Base-by-base conservation (phyloP, 2,113 vertebrate genomes). In the Anolis sagrei region DNA sequence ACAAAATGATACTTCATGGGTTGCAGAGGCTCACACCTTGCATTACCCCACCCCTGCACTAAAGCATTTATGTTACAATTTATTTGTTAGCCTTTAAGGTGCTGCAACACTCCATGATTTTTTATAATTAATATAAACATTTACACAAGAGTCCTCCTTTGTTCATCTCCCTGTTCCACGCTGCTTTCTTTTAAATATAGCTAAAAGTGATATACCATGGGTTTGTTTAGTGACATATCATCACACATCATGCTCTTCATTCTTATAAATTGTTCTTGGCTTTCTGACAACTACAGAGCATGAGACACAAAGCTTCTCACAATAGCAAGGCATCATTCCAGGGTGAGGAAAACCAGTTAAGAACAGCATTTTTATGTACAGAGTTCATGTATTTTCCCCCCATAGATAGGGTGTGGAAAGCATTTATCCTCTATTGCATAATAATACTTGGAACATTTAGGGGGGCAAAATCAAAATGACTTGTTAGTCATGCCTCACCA, bases 311-410 rank as follows among this genome's bases (percentile, higher is more conserved):
- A 36, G 18, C 49, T 62, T 72, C 34, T 76, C 69, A 73, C 78
- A 73, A 79, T 73, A 27, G 54, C 68, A 73, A 48, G 68, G 68
- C 68, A 49, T n/a, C 54, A 10, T 70, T 85, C 49, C 75, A 84
- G 74, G 49, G 13, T 76, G 14, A 23, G 27, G 64, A 64, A 69
- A 51, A n/a, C 44, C 62, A 84, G 19, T 69, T 51, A 68, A 68
- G 83, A 82, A 82, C 1, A 69, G 74, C 64, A 58, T 51, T 44
- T 8, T 34, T 79, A 4, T 79, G 11, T 72, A 79, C 23, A 72
- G 34, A 72, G 76, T 73, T 73, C 76, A 74, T 73, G 66, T 10
- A 27, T 85, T 48, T 49, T 62, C 39, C 44, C 39, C 68, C 68
- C 49, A 62, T 9, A 79, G 32, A 70, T 16, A 83, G 86, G 48